Conservation (phyloP, 2,113 vertebrate species). For the Thermophis baileyi region DNA sequence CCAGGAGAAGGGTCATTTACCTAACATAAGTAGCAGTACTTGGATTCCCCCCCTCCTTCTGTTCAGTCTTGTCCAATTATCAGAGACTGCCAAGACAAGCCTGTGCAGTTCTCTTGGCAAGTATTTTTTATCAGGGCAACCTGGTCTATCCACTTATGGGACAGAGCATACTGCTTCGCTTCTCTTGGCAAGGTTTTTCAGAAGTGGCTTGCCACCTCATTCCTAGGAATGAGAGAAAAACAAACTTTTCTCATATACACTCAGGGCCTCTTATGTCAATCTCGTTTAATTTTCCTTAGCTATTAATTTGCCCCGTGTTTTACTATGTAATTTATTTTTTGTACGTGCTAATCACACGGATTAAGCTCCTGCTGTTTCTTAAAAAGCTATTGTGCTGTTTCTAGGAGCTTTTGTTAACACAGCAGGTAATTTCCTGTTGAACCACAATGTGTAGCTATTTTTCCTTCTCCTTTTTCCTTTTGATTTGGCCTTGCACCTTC, state of each 20-base stretch:
- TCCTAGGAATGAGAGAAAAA: neutral
- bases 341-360: neutral
- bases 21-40: neutral
- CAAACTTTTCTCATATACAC: neutral
- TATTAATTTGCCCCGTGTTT: slow-evolving; percentile 17
- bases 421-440: slow-evolving; percentile 11
- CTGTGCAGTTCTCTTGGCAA: neutral
- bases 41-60: neutral
- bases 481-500: neutral
- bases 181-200: neutral
- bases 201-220: neutral
- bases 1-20: neutral
- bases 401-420: neutral
- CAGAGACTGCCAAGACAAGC: neutral
- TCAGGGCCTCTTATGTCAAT: neutral
- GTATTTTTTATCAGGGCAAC: no score
- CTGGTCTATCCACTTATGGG: no score
- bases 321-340: slow-evolving; percentile 22
- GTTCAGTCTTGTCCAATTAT: neutral
- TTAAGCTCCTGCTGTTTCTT: neutral
- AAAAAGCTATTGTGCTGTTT: neutral
- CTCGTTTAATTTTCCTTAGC: slow-evolving; percentile 14
- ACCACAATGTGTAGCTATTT: neutral
- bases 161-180: no score
- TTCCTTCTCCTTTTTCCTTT: neutral